Evolutionary conservation across 2,888 invertebrate species (phyloP).

Genomic region (Athalia rosae): DNA sequence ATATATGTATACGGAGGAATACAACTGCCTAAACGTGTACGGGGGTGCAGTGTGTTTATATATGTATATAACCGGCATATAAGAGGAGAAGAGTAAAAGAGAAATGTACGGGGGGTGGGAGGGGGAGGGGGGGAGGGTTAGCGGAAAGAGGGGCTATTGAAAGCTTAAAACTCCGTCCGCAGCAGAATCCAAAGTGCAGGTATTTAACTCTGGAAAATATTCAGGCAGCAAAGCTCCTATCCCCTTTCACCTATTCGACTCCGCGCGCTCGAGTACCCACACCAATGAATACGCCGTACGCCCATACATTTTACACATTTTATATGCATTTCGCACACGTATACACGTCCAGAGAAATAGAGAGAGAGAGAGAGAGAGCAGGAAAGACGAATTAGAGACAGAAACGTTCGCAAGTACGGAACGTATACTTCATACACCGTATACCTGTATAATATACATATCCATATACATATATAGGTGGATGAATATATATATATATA

Average conservation of each 20-base stretch:
- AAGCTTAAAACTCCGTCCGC: slow-evolving; percentile 40
- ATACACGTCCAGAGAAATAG: slow-evolving; percentile 47
- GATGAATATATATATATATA: background rate
- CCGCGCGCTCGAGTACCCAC: slow-evolving; percentile 17
- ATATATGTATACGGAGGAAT: no score
- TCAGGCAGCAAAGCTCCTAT: slow-evolving; percentile 28
- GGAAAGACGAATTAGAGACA: slow-evolving; percentile 19
- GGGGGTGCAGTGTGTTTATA: no score
- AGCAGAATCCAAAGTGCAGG: slow-evolving; percentile 39
- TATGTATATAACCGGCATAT: background rate
- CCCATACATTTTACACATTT: no score
- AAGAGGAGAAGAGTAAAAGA: background rate
- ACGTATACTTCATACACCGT: background rate
- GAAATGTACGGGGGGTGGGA: background rate
- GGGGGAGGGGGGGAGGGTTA: slow-evolving; percentile 7
- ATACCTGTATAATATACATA: slow-evolving; percentile 35
- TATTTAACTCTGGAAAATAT: slow-evolving; percentile 42
- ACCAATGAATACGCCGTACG: slow-evolving; percentile 14
- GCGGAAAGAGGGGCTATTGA: slow-evolving; percentile 28
- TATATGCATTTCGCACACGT: no score
- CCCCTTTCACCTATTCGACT: no score
- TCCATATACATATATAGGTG: slow-evolving; percentile 11
- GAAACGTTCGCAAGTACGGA: background rate
- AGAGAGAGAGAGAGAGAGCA: slow-evolving; percentile 50
- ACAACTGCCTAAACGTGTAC: no score